Conservation (phyloP, 2,888 invertebrate species). For the Brenthis daphne region DNA sequence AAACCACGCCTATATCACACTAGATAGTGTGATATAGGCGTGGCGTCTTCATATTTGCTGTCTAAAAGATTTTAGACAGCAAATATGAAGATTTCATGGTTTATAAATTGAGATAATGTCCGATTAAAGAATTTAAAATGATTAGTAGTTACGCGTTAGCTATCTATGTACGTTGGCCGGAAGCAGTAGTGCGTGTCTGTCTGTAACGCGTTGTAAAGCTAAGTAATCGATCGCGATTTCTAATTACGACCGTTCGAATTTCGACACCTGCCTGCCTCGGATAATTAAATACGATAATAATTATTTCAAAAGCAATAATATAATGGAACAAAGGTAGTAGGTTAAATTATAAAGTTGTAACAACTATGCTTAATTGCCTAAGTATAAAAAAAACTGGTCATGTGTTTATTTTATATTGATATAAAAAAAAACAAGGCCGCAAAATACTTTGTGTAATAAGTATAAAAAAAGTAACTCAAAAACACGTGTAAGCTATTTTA, state of each 20-base stretch:
- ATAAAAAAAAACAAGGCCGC: neutral
- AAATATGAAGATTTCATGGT: too few species aligned
- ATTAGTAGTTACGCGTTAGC: too few species aligned
- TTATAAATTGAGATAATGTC: too few species aligned
- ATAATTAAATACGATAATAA: conserved; percentile 15
- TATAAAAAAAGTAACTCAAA: neutral
- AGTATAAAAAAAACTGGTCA: too few species aligned
- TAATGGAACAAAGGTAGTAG: too few species aligned
- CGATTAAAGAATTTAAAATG: too few species aligned
- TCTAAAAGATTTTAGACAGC: too few species aligned
- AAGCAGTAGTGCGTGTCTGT: conserved; percentile 32
- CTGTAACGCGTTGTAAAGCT: conserved; percentile 22
- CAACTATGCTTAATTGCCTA: too few species aligned
- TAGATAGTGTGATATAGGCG: too few species aligned
- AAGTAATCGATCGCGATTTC: conserved; percentile 41
- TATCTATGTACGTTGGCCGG: neutral
- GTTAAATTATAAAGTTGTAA: too few species aligned
- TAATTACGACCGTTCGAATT: conserved; percentile 37
- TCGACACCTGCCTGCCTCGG: conserved; percentile 27
- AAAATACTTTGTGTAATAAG: neutral
- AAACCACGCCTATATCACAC: too few species aligned
- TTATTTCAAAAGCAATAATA: neutral
- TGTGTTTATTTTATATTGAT: neutral
- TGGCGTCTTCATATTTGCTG: too few species aligned
- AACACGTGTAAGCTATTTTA: conserved; percentile 5